These are phyloP conservation scores for Tachysurus vachellii DNA, from an alignment of 2,113 vertebrate genomes.

Conservation along the genomic window DNA sequence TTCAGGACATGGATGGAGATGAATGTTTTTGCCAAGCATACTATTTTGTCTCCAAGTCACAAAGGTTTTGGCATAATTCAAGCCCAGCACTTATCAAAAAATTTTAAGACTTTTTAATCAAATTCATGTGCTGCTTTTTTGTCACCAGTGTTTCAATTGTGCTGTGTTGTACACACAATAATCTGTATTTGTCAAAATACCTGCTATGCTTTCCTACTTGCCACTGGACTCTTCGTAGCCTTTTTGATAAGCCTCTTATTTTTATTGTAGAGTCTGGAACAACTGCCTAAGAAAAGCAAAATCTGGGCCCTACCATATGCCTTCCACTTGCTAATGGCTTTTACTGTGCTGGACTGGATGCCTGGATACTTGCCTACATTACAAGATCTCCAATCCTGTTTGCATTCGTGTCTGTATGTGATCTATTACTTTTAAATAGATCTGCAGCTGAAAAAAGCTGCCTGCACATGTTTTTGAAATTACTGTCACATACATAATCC, in stretches of 20 bases:
- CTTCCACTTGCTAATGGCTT: not conserved
- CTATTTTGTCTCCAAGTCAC: not conserved
- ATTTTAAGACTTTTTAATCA: not conserved
- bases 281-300: not conserved
- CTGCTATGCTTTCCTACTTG: not conserved
- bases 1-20: no score
- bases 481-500: not conserved
- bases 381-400: not conserved
- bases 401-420: not conserved
- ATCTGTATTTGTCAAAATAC: not conserved
- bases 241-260: not conserved
- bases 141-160: not conserved
- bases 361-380: not conserved
- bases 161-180: not conserved
- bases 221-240: not conserved
- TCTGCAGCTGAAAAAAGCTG: not conserved
- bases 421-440: not conserved
- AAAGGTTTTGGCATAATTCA: not conserved
- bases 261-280: not conserved
- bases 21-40: not conserved
- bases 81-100: not conserved
- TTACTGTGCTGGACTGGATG: not conserved
- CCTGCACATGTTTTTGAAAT: not conserved
- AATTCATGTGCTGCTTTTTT: not conserved
- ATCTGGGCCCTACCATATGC: not conserved